Evolutionary conservation across 2,113 vertebrate species (phyloP).

Genomic region (Aplodontia rufa): DNA sequence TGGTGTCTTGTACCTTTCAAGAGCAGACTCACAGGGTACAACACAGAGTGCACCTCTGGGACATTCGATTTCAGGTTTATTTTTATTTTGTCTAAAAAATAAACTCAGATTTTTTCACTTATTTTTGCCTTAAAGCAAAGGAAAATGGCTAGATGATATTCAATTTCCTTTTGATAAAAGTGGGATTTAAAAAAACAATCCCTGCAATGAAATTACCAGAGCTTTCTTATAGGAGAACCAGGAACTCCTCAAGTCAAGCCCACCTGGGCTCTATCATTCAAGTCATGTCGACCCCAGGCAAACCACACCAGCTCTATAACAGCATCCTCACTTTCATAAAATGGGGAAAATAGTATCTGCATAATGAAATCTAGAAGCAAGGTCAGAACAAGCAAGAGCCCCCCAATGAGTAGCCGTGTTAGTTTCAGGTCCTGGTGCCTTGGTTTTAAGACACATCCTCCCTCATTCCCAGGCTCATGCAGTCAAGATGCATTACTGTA

Average conservation of each 20-base stretch:
- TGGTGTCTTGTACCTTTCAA: rapidly evolving
- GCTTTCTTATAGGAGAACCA: background rate
- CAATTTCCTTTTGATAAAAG: background rate
- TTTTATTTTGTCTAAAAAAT: background rate
- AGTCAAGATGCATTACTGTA: background rate
- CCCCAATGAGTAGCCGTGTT: background rate
- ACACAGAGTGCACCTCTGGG: background rate
- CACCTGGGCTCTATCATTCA: background rate
- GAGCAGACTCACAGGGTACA: too few relatives aligned
- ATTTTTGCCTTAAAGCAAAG: background rate
- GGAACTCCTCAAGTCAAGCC: background rate
- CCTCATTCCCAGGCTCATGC: background rate
- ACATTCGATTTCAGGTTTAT: background rate
- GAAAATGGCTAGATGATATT: background rate
- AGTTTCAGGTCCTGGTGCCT: background rate
- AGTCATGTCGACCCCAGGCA: background rate
- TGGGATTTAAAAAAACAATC: background rate
- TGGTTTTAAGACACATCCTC: background rate
- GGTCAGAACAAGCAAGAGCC: background rate
- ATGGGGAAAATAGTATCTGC: background rate
- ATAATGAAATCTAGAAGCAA: background rate
- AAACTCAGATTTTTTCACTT: too few relatives aligned
- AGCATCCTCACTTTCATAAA: background rate
- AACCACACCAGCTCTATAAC: background rate
- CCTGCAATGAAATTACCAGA: background rate